Base-by-base conservation (phyloP, 2,888 invertebrate genomes). In the Rhogogaster chlorosoma region DNA sequence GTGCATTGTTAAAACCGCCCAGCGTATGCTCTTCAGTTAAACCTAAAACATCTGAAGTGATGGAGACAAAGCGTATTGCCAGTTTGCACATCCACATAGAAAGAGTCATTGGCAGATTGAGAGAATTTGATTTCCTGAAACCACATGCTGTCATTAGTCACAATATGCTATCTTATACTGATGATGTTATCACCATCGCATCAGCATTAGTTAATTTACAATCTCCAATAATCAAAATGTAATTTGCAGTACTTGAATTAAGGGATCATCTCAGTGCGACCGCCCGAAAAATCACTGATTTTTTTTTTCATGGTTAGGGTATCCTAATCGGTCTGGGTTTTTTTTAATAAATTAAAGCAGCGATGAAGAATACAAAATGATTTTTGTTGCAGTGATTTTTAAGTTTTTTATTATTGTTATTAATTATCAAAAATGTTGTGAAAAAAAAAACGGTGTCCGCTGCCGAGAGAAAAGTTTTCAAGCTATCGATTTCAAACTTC, bases 1-100 rank as follows among this genome's bases (percentile, higher is more conserved):
- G 85, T 73, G 73, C 42, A 73, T 84, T 89, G n/a, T 61, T 89
- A 61, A 67, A 87, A 36, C 88, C 88, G 15, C 89, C 89, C 36
- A 87, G 86, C 83, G 87, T 88, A 42, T 83, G 84, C 29, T 67
- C 70, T 71, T 83, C 73, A 22, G 32, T 32, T 49, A 87, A 88
- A 83, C 67, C 84, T 26, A 80, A 85, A 3, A 86, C 86, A 86
- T 29, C 42, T 18, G 88, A 89, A 26, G 88, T 87, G 10, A 49
- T 86, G 22, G 45, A 83, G 75, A 86, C 85, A 4, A 89, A 86
- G 84, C 87, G 87, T 38, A 88, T 89, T 7, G 88, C 87, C 32
- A 86, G 86, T 61, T 84, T 89, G 26, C 70, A 87, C 75, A 88
- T 89, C 45, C 87, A 88, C 77, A 86, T 89, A 9, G 88, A 89